Evolutionary conservation across 2,113 vertebrate genomes (phyloP), one percentile per base, ranked within the genome.

Genomic region (Neopipo cinnamomea): DNA sequence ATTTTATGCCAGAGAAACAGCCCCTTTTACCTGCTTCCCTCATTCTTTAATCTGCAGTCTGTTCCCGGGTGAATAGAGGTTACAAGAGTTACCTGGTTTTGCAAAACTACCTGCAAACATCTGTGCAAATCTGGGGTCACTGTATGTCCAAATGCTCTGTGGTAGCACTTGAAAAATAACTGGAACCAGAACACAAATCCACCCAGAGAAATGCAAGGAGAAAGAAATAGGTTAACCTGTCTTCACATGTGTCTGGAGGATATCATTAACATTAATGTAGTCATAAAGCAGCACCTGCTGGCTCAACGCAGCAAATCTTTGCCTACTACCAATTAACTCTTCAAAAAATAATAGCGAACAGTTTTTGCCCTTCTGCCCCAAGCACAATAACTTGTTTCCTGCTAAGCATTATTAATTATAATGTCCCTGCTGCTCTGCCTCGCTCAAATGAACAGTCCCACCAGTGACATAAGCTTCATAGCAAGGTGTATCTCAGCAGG

Each of bases 231-330:
- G 78, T 89, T 53, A 74, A 86, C 49, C n/a, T 71, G 52, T 87
- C 63, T 93, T 93, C 75, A 20, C 55, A 65, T 28, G 42, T 91
- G 92, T 91, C 86, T 52, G 6, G 93, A 92, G 84, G 80, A 85
- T 80, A 95, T 94, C 66, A 93, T 93, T 96, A 94, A 93, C 93
- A 91, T 96, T 93, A 93, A 97, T 87, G 49, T 62, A 93, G 92
- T 95, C 95, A 92, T 93, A 95, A 96, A 96, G 92, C 90, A 96
- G 76, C 96, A 96, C 92, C 93, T 96, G 92, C 92, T 96, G 93
- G 93, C 83, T 89, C 86, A 86, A 89, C 1, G 0, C 83, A 93
- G 90, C 83, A 78, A 90, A 95, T 96, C 93, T 93, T 93, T 84
- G 56, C 88, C 83, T 93, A 39, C 65, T 78, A 68, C 76, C 91